Evolutionary conservation across 2,797 vertebrate genomes (phyloP), one percentile per base, ranked within the genome.

Genomic region (Rhinichthys osculus): DNA sequence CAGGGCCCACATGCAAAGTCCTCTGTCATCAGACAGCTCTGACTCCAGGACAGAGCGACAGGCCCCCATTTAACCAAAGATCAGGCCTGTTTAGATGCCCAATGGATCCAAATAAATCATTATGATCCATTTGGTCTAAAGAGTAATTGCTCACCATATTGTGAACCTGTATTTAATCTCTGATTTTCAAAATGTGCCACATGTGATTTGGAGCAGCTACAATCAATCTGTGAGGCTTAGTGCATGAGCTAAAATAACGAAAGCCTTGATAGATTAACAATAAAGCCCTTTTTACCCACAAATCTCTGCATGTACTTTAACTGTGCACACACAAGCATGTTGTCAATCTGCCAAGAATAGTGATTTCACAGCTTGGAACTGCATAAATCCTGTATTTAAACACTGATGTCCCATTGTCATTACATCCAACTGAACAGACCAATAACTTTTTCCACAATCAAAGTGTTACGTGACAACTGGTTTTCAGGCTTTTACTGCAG

Each of bases 181-280:
- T 40, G 50, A 44, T 54, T 52, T 77, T 76, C 1, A 13, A 35
- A 74, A 76, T 54, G 73, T 77, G 50, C 44, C 42, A 38, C 42
- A 77, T 52, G 33, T 40, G 23, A 69, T 78, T 67, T 77, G 44
- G 59, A 69, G 73, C 35, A 33, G 33, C 42, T 83, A 57, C 59
- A 78, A 84, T 70, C n/a, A 54, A 44, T 69, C 78, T 77, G 44
- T 81, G 66, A 81, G 21, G 66, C 47, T 81, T 69, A 70, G 78
- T 38, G 21, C 30, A 81, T n/a, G 21, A 33, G 57, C 40, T 6
- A 47, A 64, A 74, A 64, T n/a, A 38, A 66, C 33, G 10, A 84
- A 84, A 78, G 74, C 64, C n/a, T 57, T 78, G 27, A 59, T 70
- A 70, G 74, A 83, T 67, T 70, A 84, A 84, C 62, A 84, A 78